Evolutionary conservation across 2,797 vertebrate genomes (phyloP), one percentile per base, ranked within the genome.

Genomic region (Poecilia wingei): DNA sequence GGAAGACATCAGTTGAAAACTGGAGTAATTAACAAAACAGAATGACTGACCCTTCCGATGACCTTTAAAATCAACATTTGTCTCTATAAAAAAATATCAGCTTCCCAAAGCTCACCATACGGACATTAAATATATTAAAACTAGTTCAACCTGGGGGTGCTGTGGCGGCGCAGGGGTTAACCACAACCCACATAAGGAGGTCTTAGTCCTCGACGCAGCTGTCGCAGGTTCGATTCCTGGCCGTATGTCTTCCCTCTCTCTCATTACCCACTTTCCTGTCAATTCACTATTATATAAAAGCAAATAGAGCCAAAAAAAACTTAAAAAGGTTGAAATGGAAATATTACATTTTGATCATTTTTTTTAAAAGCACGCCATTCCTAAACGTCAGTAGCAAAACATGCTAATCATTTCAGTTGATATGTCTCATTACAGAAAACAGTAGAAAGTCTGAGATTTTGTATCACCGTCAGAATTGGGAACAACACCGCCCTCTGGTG

Each of bases 181-280:
- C 1, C 47, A 49, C 47, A 18, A 49, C 47, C 16, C 47, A 49
- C 47, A 49, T 49, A 49, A 49, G 16, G 47, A 18, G 47, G 47
- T 6, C 16, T 1, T 6, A 6, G 13, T 16, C 13, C 13, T 46
- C 3, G 1, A 46, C 0, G 13, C 1, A 13, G 45, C 13, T 0
- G 16, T 49, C 5, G 0, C 16, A 49, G 16, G 47, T 6, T 49
- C 16, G 0, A 20, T 20, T 49, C 47, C 45, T 4, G 5, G 16
- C 5, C 47, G 18, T 16, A 49, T 49, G 16, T 49, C 18, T 20
- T 49, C 18, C 6, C 18, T 0, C 18, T 49, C 2, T 20, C 47
- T 49, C 47, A 20, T 49, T 20, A 49, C 18, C 18, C 2, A 51
- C 49, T 6, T 51, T 22, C 6, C 18, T 22, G 49, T 51, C 2